Base-by-base conservation (phyloP, 2,888 invertebrate species). In the Conus canariensis region DNA sequence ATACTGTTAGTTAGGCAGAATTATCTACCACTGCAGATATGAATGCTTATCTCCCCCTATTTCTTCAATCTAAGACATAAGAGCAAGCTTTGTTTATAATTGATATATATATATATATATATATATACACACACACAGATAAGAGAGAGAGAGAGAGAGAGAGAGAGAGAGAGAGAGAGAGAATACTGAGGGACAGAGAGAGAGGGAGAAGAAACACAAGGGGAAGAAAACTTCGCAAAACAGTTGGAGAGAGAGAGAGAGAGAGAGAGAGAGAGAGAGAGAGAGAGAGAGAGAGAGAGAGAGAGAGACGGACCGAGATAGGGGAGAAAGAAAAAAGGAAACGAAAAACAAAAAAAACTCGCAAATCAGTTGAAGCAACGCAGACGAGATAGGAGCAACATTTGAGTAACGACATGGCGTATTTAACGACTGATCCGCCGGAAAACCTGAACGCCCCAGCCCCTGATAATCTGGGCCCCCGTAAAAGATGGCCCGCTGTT, bases 321-420 rank as follows among this genome's bases (percentile, higher is more conserved):
- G 58, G 60, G 25, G 88, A 80, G 80, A 77, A 25, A 59, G 80
- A 88, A 59, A 58, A 56, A 8, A n/a, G 58, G 59, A 59, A 22
- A 56, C 0, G 2, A 30, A 58, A 58, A 58, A 25, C 10, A n/a
- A n/a, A n/a, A n/a, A n/a, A n/a, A 3, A 0, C 45, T 59, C 30
- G 80, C 30, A 30, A 80, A 80, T 80, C 58, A 56, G 19, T 58
- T 83, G 58, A 83, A 83, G 58, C 56, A 83, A 83, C 16, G 58
- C 58, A 83, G 83, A 83, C 19, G 80, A 58, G 83, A 83, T 83
- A 83, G 70, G 30, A 70, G 45, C 70, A 70, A 87, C 87, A 87
- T 87, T 70, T 45, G 87, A 87, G 87, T 56, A 87, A 70, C 56
- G 87, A 87, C 87, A 45, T 3, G 19, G 45, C 70, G 56, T n/a